phyloP scores from a whole-genome alignment of 2,113 vertebrate genomes.

The Pogonocichla stellata region DNA sequence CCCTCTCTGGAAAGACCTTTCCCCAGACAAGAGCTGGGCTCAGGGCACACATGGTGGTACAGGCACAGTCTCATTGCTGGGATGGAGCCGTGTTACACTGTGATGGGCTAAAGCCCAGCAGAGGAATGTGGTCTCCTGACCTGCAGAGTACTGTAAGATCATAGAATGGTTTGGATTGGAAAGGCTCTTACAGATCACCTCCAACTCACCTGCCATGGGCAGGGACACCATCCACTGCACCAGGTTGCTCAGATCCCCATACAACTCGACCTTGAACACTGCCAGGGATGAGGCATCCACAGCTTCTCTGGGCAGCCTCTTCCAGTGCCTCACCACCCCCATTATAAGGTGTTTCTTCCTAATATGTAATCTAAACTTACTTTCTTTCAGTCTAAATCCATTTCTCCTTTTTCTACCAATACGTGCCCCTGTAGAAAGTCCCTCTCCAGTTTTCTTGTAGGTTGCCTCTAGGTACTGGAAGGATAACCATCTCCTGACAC shows the following conservation, averaged over 20 bases:
- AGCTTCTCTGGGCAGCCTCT: not conserved
- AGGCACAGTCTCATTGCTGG: rapidly evolving
- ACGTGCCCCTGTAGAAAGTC: not conserved
- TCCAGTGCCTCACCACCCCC: not conserved
- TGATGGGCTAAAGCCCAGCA: rapidly evolving
- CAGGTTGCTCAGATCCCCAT: not conserved
- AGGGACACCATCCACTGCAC: not conserved
- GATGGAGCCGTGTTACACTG: not conserved
- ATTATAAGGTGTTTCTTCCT: rapidly evolving
- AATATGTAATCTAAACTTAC: not conserved
- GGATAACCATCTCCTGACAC: not conserved
- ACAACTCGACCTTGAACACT: not conserved
- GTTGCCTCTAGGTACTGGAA: not conserved
- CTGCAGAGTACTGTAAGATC: not conserved
- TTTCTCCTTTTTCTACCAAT: not conserved
- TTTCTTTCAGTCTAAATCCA: not conserved
- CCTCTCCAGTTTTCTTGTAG: not conserved
- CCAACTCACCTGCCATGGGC: not conserved
- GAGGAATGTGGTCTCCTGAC: rapidly evolving
- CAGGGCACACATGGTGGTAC: rapidly evolving
- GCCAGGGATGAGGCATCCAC: not conserved
- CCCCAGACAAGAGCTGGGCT: rapidly evolving
- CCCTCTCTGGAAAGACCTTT: not conserved
- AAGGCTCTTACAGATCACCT: not conserved
- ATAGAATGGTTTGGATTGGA: not conserved